Conservation (phyloP, 30 jellyfish, hydroid and myxozoan genomes). For the Aurelia sp. region DNA sequence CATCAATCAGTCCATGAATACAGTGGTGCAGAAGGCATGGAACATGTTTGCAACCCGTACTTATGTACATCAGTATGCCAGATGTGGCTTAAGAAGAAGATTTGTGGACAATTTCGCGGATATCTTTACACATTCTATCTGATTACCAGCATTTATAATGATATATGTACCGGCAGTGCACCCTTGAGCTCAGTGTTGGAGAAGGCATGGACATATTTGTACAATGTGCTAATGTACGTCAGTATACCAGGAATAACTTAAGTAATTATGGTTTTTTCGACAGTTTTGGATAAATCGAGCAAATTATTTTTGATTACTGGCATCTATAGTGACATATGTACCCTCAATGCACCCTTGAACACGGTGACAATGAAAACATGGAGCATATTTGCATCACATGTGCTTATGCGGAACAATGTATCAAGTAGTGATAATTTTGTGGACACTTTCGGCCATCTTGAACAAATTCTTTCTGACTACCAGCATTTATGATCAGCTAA, state of each 20-base stretch:
- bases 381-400: slow-evolving; percentile 92
- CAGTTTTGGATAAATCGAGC: not conserved
- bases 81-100: slow-evolving; percentile 94
- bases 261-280: slow-evolving; percentile 85
- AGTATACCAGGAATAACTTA: slow-evolving; percentile 81
- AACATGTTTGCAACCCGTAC: slow-evolving; percentile 93
- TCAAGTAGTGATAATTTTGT: slow-evolving; percentile 87
- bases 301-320: not conserved
- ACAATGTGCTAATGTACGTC: slow-evolving; percentile 92
- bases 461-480: slow-evolving; percentile 85
- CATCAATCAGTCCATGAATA: slow-evolving; percentile 54
- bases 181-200: slow-evolving; percentile 74
- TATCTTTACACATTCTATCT: slow-evolving; percentile 82
- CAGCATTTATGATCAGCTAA: slow-evolving; percentile 1
- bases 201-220: slow-evolving; percentile 97
- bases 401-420: slow-evolving; percentile 92
- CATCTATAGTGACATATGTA: too few relatives aligned
- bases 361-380: slow-evolving; percentile 80
- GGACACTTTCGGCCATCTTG: slow-evolving; percentile 89
- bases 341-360: slow-evolving; percentile 51
- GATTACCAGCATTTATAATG: slow-evolving; percentile 61
- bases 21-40: slow-evolving; percentile 91
- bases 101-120: slow-evolving; percentile 91
- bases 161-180: not conserved
- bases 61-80: slow-evolving; percentile 87